Percentiles rank a stretch among this genome's conserved stretches.
Evolutionary conservation across 2,797 vertebrate genomes (phyloP).

Genomic region (Luscinia megarhynchos): DNA sequence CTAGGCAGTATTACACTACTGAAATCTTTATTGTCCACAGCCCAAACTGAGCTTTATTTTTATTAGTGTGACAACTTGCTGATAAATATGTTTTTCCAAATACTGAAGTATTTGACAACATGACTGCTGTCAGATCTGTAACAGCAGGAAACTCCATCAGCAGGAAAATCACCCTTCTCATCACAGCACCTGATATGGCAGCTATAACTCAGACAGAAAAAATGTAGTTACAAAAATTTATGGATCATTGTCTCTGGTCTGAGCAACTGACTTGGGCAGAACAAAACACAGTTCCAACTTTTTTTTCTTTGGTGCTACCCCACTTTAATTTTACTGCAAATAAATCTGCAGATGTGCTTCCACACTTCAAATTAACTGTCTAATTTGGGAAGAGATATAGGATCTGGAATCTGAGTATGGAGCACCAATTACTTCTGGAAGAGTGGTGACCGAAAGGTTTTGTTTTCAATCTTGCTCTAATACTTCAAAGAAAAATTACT

Average conservation of each 20-base stretch:
- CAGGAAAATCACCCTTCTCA: neutral
- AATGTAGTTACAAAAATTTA: neutral
- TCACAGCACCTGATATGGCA: neutral
- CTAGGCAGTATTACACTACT: neutral
- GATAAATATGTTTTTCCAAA: neutral
- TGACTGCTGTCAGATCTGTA: neutral
- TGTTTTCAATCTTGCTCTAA: neutral
- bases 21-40: neutral
- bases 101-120: neutral
- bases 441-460: neutral
- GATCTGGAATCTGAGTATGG: neutral
- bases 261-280: neutral
- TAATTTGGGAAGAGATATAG: neutral
- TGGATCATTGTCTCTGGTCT: neutral
- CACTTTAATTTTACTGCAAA: neutral
- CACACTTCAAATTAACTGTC: neutral
- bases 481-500: neutral
- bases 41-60: neutral
- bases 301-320: neutral
- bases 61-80: neutral
- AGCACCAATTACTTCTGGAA: neutral
- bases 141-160: neutral
- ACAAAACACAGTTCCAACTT: neutral
- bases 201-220: neutral
- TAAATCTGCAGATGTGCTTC: neutral